Evolutionary conservation across 2,888 invertebrate genomes (phyloP).

Genomic region (Hydrotaea diabolus): DNA sequence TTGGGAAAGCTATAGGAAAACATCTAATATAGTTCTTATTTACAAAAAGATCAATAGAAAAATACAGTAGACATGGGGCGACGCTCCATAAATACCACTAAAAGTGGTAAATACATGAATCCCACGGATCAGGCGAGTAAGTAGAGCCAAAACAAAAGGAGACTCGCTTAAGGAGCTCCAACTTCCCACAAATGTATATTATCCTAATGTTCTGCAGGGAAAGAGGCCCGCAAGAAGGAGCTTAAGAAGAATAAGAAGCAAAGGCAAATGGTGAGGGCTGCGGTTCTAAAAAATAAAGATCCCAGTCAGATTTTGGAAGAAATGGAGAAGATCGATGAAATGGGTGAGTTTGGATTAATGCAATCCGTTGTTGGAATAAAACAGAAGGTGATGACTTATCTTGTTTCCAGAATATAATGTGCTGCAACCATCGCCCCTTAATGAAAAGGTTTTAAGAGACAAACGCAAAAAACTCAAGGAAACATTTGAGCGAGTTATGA

Average conservation of each 20-base stretch:
- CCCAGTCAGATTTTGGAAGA: constrained; percentile 96
- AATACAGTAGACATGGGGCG: constrained; percentile 88
- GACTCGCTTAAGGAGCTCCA: background rate
- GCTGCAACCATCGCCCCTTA: constrained; percentile 94
- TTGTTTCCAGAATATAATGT: constrained; percentile 91
- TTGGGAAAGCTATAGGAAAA: background rate
- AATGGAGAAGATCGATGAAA: constrained; percentile 98
- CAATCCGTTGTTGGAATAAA: no score
- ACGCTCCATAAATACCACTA: constrained; percentile 98
- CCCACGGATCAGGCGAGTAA: constrained; percentile 99
- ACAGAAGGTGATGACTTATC: no score
- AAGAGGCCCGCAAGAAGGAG: constrained; percentile 98
- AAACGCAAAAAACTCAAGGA: constrained; percentile 97
- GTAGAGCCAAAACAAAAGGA: constrained; percentile 79
- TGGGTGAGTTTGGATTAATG: constrained; percentile 85
- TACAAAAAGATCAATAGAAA: background rate
- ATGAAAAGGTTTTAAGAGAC: constrained; percentile 97
- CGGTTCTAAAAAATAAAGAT: constrained; percentile 98
- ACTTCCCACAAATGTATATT: no score
- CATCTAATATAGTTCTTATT: no score
- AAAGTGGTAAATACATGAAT: constrained; percentile 99
- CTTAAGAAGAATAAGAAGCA: constrained; percentile 99
- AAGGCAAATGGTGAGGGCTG: constrained; percentile 96
- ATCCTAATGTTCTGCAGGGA: constrained; percentile 84
- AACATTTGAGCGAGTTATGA: constrained; percentile 95